Evolutionary conservation across 2,888 invertebrate species (phyloP).

Genomic region (Pyrrhia umbra): DNA sequence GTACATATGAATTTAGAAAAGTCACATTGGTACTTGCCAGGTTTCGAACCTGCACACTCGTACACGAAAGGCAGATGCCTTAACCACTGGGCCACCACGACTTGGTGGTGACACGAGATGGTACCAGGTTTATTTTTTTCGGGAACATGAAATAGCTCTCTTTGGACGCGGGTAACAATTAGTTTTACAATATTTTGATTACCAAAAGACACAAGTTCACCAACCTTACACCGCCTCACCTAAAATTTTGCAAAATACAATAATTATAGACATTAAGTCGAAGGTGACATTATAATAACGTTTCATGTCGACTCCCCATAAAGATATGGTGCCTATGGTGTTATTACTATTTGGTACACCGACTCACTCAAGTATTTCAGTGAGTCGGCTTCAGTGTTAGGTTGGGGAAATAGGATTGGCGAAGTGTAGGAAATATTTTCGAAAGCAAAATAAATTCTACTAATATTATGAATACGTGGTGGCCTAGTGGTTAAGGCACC

Average conservation of each 20-base stretch:
- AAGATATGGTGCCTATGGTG: slow-evolving; percentile 42
- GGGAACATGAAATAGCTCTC: too few species aligned
- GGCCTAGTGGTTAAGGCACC: too few species aligned
- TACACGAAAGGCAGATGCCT: too few species aligned
- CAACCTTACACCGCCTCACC: slow-evolving; percentile 1
- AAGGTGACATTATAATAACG: slow-evolving; percentile 51
- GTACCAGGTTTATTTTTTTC: too few species aligned
- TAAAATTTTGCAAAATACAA: slow-evolving; percentile 36
- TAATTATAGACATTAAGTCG: slow-evolving; percentile 34
- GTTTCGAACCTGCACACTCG: too few species aligned
- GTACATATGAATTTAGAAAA: too few species aligned
- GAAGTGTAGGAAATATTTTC: not conserved
- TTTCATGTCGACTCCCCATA: slow-evolving; percentile 55
- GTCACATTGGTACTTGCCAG: too few species aligned
- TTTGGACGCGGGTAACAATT: too few species aligned
- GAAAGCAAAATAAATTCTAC: too few species aligned
- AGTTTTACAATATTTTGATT: not conserved
- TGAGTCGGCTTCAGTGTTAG: not conserved
- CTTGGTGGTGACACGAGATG: too few species aligned
- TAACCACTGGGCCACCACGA: too few species aligned
- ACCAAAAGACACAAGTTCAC: slow-evolving; percentile 21
- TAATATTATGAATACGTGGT: too few species aligned
- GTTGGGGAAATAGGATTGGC: not conserved
- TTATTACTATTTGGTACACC: slow-evolving; percentile 37
- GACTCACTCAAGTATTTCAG: slow-evolving; percentile 41